Evolutionary conservation across 2,888 invertebrate genomes (phyloP).

Genomic region (Ametastegia equiseti): DNA sequence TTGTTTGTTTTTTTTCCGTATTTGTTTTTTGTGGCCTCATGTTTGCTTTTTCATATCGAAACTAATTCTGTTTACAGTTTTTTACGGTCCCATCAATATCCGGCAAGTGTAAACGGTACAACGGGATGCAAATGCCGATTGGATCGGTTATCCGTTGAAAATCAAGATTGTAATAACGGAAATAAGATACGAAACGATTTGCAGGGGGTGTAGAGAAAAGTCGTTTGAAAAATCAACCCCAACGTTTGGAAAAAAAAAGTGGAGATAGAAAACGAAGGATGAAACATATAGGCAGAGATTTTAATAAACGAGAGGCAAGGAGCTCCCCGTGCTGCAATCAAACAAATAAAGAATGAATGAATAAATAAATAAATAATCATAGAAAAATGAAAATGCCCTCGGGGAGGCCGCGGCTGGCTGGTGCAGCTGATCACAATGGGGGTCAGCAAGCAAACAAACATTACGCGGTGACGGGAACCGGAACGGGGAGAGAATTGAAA

Average conservation of each 20-base stretch:
- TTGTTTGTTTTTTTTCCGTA: background rate
- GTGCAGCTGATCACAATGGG: constrained; percentile 34
- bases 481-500: background rate
- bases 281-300: background rate
- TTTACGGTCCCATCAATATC: constrained; percentile 23
- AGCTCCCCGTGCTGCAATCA: background rate
- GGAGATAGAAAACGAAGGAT: background rate
- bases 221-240: background rate
- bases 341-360: background rate
- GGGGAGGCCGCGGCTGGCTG: background rate
- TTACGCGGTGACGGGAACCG: background rate
- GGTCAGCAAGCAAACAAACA: constrained; percentile 16
- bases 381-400: background rate
- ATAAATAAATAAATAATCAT: too few species aligned
- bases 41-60: background rate
- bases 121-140: constrained; percentile 2
- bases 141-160: background rate
- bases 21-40: background rate
- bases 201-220: background rate
- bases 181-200: background rate
- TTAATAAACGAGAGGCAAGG: background rate
- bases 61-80: constrained; percentile 1
- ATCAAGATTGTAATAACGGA: background rate
- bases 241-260: background rate
- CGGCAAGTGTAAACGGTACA: background rate